A percentile compares a stretch with the other conserved stretches of the same genome.
phyloP scores from a whole-genome alignment of 2,888 invertebrate genomes.

The Rotaria socialis region DNA sequence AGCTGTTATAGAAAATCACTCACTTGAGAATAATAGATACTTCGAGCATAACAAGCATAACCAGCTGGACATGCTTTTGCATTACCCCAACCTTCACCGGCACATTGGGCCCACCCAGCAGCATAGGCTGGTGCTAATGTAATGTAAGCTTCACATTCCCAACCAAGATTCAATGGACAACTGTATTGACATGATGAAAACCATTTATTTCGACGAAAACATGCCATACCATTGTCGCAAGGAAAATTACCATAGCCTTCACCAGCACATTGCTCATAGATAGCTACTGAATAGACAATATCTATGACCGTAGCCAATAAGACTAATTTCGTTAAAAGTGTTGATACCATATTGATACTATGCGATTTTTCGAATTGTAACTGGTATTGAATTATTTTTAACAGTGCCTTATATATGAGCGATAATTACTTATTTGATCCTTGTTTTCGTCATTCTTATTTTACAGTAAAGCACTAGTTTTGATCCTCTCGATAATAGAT shows the following conservation, averaged over 20 bases:
- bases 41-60: neutral
- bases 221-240: neutral
- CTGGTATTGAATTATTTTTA: neutral
- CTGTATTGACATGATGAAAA: neutral
- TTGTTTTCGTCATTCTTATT: neutral
- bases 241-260: neutral
- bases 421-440: neutral
- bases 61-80: neutral
- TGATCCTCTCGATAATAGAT: neutral
- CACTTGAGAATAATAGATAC: neutral
- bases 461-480: neutral
- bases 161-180: neutral
- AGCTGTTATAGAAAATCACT: too few species aligned
- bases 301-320: neutral
- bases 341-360: neutral
- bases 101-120: neutral
- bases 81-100: neutral
- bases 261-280: constrained; percentile 1
- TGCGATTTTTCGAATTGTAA: neutral
- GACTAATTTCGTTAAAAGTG: neutral
- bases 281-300: neutral
- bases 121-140: neutral
- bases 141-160: neutral
- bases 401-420: neutral
- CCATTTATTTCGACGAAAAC: neutral